phyloP scores from a whole-genome alignment of 2,113 vertebrate species.

The Maccullochella peelii region DNA sequence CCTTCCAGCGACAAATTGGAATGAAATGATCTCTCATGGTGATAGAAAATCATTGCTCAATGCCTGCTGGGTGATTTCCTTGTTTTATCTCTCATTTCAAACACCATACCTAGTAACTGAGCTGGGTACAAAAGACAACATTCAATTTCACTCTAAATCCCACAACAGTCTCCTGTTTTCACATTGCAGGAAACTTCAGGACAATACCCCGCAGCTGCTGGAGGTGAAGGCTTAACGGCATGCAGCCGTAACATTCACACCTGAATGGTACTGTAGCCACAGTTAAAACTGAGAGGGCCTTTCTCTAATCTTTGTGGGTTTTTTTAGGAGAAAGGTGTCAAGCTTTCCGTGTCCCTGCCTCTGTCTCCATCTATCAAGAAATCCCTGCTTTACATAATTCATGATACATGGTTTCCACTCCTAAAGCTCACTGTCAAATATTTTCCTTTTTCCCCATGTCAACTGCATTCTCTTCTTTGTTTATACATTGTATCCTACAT shows the following conservation, averaged over 20 bases:
- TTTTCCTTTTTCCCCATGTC: background rate
- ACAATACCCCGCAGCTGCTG: slow-evolving; percentile 37
- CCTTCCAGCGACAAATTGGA: slow-evolving; percentile 74
- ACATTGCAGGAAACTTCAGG: slow-evolving; percentile 46
- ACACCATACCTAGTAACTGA: slow-evolving; percentile 44
- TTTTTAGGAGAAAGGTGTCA: background rate
- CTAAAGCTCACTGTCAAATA: background rate
- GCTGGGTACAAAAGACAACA: slow-evolving; percentile 59
- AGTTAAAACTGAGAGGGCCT: slow-evolving; percentile 15
- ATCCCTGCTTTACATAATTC: slow-evolving; percentile 17
- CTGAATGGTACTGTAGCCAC: slow-evolving; percentile 41
- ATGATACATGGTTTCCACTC: background rate
- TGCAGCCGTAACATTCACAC: slow-evolving; percentile 37
- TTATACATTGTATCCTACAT: background rate
- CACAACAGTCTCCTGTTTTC: slow-evolving; percentile 51
- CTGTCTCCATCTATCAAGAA: background rate
- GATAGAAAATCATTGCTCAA: slow-evolving; percentile 71
- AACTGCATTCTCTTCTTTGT: background rate
- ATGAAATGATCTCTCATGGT: slow-evolving; percentile 75
- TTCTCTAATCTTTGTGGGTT: slow-evolving; percentile 38
- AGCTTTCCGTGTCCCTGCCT: slow-evolving; percentile 11
- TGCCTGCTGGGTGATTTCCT: slow-evolving; percentile 66
- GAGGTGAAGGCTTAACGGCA: slow-evolving; percentile 56
- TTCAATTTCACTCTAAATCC: slow-evolving; percentile 72
- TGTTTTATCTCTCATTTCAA: slow-evolving; percentile 70